Percentiles rank a stretch among this genome's conserved stretches.
These are phyloP conservation scores for Subacronicta megacephala DNA, from an alignment of 2,888 invertebrate genomes.

Conservation along the genomic window DNA sequence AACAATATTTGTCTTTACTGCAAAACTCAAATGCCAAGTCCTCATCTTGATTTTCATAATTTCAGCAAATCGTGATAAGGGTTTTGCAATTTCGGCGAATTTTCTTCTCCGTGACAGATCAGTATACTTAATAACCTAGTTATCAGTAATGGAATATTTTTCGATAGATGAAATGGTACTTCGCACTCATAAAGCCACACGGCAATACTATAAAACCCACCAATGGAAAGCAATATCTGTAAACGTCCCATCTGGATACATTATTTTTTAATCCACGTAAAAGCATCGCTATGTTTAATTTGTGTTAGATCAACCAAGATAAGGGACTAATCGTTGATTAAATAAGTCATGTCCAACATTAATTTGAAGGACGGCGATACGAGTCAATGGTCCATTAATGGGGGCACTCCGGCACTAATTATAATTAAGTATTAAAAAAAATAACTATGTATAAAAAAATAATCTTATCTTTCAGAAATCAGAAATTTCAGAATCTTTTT, in stretches of 20 bases:
- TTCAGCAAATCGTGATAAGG: no score
- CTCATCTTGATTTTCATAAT: slow-evolving; percentile 7
- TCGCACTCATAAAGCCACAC: slow-evolving; percentile 13
- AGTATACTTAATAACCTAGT: no score
- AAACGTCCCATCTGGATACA: slow-evolving; percentile 29
- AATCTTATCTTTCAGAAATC: no score
- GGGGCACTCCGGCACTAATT: no score
- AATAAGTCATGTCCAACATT: slow-evolving; percentile 23
- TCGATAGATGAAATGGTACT: slow-evolving; percentile 14
- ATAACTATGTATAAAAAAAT: no score
- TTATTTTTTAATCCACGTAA: slow-evolving; percentile 58
- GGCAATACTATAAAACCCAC: slow-evolving; percentile 9
- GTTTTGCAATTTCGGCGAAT: no score
- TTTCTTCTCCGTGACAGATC: no score
- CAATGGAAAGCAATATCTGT: slow-evolving; percentile 19
- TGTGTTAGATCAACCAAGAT: slow-evolving; percentile 55
- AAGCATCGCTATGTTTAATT: slow-evolving; percentile 56
- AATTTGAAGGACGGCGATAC: slow-evolving; percentile 6
- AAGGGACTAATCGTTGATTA: slow-evolving; percentile 45
- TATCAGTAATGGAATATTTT: background rate
- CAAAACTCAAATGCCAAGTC: background rate
- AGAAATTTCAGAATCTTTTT: no score
- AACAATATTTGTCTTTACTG: no score
- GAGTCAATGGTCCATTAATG: background rate
- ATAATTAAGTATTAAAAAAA: no score